Conservation (phyloP, 1,140 invertebrate species). For the Papilio dardanus region DNA sequence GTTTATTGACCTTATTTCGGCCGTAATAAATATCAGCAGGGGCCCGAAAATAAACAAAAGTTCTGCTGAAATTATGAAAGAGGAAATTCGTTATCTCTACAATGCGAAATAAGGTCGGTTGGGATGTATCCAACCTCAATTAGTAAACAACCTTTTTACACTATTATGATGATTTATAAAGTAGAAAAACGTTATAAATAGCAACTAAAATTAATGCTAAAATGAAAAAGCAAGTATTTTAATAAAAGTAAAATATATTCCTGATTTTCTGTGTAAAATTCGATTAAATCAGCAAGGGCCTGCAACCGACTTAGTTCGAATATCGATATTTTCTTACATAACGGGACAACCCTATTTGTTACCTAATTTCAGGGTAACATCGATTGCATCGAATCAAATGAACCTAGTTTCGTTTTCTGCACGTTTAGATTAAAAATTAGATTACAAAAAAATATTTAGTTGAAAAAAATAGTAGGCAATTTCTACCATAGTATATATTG, state of each 20-base stretch:
- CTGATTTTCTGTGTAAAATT: neutral
- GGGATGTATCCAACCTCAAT: neutral
- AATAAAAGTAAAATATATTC: neutral
- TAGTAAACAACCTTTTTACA: neutral
- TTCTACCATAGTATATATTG: neutral
- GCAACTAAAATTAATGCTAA: too few relatives aligned
- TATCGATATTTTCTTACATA: neutral
- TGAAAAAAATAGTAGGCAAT: neutral
- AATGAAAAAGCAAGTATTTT: too few relatives aligned
- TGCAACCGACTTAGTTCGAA: neutral
- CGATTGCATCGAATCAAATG: neutral
- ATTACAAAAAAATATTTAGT: neutral
- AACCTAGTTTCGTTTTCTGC: neutral
- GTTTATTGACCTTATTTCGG: neutral
- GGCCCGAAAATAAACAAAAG: neutral
- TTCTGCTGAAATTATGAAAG: neutral
- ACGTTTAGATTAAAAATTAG: neutral
- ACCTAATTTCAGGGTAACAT: neutral
- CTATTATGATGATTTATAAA: neutral
- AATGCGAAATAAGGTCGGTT: conserved; percentile 5
- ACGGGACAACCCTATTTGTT: neutral
- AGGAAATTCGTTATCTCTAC: conserved; percentile 6
- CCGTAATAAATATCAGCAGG: neutral
- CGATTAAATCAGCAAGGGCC: too few relatives aligned
- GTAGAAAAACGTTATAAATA: too few relatives aligned